Base-by-base conservation (phyloP, 2,113 vertebrate genomes). In the Plecotus auritus region DNA sequence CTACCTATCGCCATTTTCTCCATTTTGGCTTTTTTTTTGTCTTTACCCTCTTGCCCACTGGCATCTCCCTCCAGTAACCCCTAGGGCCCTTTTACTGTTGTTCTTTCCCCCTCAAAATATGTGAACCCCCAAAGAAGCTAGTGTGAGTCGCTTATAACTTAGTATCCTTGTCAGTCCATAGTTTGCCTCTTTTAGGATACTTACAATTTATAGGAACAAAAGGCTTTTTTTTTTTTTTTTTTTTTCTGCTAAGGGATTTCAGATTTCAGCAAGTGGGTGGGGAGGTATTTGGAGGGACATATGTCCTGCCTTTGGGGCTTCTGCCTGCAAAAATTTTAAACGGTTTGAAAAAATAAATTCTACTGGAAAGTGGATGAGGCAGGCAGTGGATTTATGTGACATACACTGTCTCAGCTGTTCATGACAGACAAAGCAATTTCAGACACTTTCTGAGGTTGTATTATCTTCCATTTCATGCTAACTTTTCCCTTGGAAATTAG, bases 361-460 rank as follows among this genome's bases (percentile, higher is more conserved):
- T 23, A 0, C 23, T 0, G 13, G 47, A 74, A 90, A 73, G 73
- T 0, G 0, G 1, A 69, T 96, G 93, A 90, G 20, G 23, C 87
- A 96, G 96, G 35, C 1, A 78, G 0, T 0, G 9, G 45, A 10
- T 93, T 97, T 94, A 78, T n/a, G 10, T 20, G 73, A 88, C 74
- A n/a, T 14, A 8, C 1, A 3, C 28, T 92, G 54, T 80, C 78
- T 85, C 42, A 8, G 76, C 30, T 69, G 59, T 61, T 92, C 64
- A 0, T 94, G 91, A 93, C 83, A 45, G 74, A 74, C 67, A 54
- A 40, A 97, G 91, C 16, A 37, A 26, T 56, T 81, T 95, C 47
- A 66, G 97, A 73, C 0, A 0, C 95, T 97, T 97, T 96, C 96
- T 86, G 91, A 83, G 97, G 96, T 95, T 80, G 42, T 81, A 45